Base-by-base conservation (phyloP, 2,113 vertebrate genomes). In the Chascanopsetta lugubris region DNA sequence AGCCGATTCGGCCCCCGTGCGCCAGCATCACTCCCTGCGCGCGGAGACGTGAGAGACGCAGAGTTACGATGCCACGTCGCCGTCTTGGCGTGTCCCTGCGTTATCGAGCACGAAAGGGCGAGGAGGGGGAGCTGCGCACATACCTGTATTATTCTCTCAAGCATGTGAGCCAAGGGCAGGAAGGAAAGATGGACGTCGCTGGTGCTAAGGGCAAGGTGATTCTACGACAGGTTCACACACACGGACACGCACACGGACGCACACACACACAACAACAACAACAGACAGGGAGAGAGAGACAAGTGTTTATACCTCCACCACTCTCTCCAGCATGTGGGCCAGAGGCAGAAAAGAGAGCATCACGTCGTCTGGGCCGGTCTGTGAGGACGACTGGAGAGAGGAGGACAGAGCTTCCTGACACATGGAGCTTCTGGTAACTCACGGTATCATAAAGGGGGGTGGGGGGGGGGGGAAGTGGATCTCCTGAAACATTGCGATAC, bases 1-100 rank as follows among this genome's bases (percentile, higher is more conserved):
- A 98, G 59, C 97, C 97, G 47, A 99, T 98, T 69, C 88, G 92
- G 51, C 86, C 96, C 51, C 97, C 97, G 0, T 96, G 93, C 63
- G 94, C 93, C 20, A 98, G 77, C 74, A 96, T 68, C 21, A 95
- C 89, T 58, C 91, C 93, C 97, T 99, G 64, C 12, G 21, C 32
- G 30, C 20, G 18, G 0, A 9, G 8, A 2, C 25, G 7, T 13
- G 10, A 40, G 20, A 42, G 22, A 13, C 3, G 11, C 15, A 50
- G 53, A 45, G n/a, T n/a, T n/a, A n/a, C n/a, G n/a, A n/a, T n/a
- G n/a, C n/a, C n/a, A n/a, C n/a, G n/a, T n/a, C n/a, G n/a, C n/a
- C n/a, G n/a, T n/a, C n/a, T n/a, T n/a, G n/a, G n/a, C n/a, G n/a
- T n/a, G n/a, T n/a, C n/a, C n/a, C n/a, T n/a, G n/a, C n/a, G n/a